Evolutionary conservation across 2,888 invertebrate species (phyloP).

Genomic region (Blera fallax): DNA sequence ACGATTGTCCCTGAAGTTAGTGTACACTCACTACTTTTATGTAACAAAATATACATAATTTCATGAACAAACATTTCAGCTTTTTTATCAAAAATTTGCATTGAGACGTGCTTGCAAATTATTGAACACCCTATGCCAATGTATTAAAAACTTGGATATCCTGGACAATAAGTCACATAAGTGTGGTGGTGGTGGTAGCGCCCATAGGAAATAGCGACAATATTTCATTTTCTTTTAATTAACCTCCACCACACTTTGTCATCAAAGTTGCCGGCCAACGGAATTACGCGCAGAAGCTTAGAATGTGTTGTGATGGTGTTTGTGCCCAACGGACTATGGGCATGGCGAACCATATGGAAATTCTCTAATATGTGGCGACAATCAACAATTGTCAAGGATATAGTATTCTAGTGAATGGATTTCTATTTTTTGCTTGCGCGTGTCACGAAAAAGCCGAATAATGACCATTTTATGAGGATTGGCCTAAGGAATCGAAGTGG

Average conservation of each 20-base stretch:
- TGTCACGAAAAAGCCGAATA: not conserved
- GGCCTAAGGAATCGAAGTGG: not conserved
- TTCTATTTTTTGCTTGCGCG: not conserved
- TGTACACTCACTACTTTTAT: too few species aligned
- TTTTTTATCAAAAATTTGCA: too few species aligned
- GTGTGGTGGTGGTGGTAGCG: not conserved
- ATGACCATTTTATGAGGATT: slow-evolving; percentile 1
- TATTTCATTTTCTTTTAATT: not conserved
- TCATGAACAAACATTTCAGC: too few species aligned
- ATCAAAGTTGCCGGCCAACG: not conserved
- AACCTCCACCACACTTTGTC: not conserved
- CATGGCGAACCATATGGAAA: slow-evolving; percentile 4
- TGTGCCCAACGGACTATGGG: not conserved
- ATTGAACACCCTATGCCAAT: not conserved
- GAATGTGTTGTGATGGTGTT: not conserved
- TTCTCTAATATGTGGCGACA: not conserved
- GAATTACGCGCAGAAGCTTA: not conserved
- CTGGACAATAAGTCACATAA: not conserved
- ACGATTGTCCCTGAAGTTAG: too few species aligned
- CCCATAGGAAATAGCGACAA: not conserved
- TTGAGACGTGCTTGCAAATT: not conserved
- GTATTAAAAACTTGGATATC: not conserved
- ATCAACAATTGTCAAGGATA: slow-evolving; percentile 11
- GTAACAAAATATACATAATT: too few species aligned
- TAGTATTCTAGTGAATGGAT: not conserved